Base-by-base conservation (phyloP, 2,113 vertebrate species). In the Isurus oxyrinchus region DNA sequence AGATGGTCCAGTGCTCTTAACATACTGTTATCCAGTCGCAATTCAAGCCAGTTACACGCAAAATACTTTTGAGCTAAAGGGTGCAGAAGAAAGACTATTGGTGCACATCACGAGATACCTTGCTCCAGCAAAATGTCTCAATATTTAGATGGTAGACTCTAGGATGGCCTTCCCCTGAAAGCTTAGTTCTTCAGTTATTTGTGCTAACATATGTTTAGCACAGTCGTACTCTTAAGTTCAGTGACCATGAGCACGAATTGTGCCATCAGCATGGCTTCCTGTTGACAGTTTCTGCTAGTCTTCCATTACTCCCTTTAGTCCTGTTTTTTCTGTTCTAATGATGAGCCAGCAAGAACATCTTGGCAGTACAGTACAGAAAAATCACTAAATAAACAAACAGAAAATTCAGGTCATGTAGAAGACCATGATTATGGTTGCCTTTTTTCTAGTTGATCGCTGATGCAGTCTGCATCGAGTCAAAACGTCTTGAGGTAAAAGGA, bases 181-280 rank as follows among this genome's bases (percentile, higher is more conserved):
- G n/a, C 40, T 31, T 23, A 25, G 7, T 94, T 63, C 25, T 67
- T 94, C 13, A 94, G 61, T 94, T 94, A 44, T n/a, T 66, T 94
- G 93, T 94, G 35, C 40, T 94, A 40, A 94, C 11, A n/a, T 94
- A 95, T 66, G 23, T 95, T 95, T 53, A 66, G 61, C 63, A 44
- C 21, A n/a, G 10, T 23, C 53, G 61, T 49, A 27, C n/a, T 69
- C 40, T 49, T 44, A 95, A 49, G n/a, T 44, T 44, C 94, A 95
- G 94, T 69, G 63, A 95, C 94, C 63, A 55, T 67, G 63, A 44
- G 94, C 44, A 95, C 40, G 25, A 69, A 95, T 49, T 95, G n/a
- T 95, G 69, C 19, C 40, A 95, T 66, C 63, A 69, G 21, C 94
- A 95, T 95, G 53, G 16, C 88, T 59, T 55, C 57, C 55, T 59